Evolutionary conservation across 2,113 vertebrate species (phyloP).

Genomic region (Seriola aureovittata): DNA sequence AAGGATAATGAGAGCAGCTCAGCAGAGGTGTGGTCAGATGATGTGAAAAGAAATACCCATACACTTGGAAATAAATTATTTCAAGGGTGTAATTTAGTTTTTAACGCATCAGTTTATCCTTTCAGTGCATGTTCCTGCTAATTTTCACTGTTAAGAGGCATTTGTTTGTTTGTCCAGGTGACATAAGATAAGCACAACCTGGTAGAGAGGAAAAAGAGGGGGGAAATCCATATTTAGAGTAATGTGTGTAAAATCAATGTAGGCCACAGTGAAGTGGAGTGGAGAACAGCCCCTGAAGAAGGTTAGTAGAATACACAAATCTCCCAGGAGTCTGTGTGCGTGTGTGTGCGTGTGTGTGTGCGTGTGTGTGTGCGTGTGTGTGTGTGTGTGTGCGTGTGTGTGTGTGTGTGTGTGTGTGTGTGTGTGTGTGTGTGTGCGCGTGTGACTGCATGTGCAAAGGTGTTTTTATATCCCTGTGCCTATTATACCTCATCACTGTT

Average conservation of each 20-base stretch:
- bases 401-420: background rate
- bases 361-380: background rate
- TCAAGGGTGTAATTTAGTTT: background rate
- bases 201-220: background rate
- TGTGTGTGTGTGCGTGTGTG: slow-evolving; percentile 1
- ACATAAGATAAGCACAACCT: slow-evolving; percentile 22
- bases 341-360: background rate
- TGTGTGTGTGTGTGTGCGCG: background rate
- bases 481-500: background rate
- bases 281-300: slow-evolving; percentile 25
- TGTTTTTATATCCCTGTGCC: background rate
- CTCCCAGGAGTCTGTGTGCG: background rate
- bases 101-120: background rate
- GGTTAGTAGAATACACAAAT: slow-evolving; percentile 49
- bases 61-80: slow-evolving; percentile 2
- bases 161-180: slow-evolving; percentile 26
- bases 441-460: background rate
- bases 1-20: slow-evolving; percentile 44
- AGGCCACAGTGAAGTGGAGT: slow-evolving; percentile 37
- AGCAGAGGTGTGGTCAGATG: slow-evolving; percentile 47
- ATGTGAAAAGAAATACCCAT: background rate
- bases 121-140: background rate
- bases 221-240: slow-evolving; percentile 46
- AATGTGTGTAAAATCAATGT: slow-evolving; percentile 47
- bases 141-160: background rate